These are phyloP conservation scores for Rhamphomyia laevipes DNA, from an alignment of 2,888 invertebrate species.

Conservation along the genomic window DNA sequence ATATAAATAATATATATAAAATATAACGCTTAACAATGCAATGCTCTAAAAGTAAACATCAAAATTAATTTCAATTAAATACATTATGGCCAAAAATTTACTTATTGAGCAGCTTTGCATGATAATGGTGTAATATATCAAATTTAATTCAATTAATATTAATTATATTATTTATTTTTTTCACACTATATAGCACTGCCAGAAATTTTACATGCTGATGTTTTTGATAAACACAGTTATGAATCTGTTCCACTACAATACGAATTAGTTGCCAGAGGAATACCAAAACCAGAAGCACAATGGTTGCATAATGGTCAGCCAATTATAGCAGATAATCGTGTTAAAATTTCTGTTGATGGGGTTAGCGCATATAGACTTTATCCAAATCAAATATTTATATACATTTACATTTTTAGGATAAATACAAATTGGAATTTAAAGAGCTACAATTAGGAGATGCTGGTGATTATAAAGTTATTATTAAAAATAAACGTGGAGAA, in stretches of 20 bases:
- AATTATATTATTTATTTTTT: too few species aligned
- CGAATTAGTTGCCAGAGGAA: slow-evolving; percentile 63
- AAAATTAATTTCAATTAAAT: too few species aligned
- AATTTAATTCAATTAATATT: too few species aligned
- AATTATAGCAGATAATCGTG: slow-evolving; percentile 50
- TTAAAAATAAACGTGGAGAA: slow-evolving; percentile 75
- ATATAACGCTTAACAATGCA: too few species aligned
- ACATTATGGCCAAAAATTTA: too few species aligned
- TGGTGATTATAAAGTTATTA: slow-evolving; percentile 70
- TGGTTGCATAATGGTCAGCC: slow-evolving; percentile 71
- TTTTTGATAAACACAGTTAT: slow-evolving; percentile 61
- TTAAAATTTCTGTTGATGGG: slow-evolving; percentile 51
- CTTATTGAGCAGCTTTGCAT: too few species aligned
- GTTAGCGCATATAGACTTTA: slow-evolving; percentile 19
- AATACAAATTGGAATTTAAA: slow-evolving; percentile 61
- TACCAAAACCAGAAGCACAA: slow-evolving; percentile 63
- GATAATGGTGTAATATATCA: too few species aligned
- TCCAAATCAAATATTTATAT: background rate
- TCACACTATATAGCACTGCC: slow-evolving; percentile 45
- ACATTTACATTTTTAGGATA: too few species aligned
- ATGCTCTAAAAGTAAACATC: too few species aligned
- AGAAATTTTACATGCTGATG: slow-evolving; percentile 55
- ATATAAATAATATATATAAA: too few species aligned
- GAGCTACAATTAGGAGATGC: slow-evolving; percentile 58
- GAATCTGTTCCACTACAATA: slow-evolving; percentile 74